These are phyloP conservation scores for Caenorhabditis sp. DNA, from an alignment of 2,888 invertebrate species.

Conservation along the genomic window DNA sequence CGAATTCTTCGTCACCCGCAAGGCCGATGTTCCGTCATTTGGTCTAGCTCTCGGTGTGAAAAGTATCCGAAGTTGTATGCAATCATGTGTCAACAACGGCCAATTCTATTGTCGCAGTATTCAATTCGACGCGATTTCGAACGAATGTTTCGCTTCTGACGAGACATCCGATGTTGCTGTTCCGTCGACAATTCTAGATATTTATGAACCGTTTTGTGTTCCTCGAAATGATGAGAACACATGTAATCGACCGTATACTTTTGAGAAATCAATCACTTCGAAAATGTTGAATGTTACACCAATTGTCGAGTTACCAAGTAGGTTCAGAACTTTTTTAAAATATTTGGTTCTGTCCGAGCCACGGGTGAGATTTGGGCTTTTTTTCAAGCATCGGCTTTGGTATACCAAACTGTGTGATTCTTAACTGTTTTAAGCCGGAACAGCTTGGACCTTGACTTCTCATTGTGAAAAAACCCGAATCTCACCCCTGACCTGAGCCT, in stretches of 20 bases:
- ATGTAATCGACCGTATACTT: slow-evolving; percentile 57
- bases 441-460: too few relatives aligned
- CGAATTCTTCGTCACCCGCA: slow-evolving; percentile 60
- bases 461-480: too few relatives aligned
- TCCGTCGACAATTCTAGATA: slow-evolving; percentile 55
- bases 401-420: too few relatives aligned
- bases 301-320: slow-evolving; percentile 25
- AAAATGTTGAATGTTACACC: slow-evolving; percentile 20
- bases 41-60: slow-evolving; percentile 47
- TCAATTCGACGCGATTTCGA: slow-evolving; percentile 51
- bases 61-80: slow-evolving; percentile 60
- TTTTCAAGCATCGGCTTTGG: too few relatives aligned
- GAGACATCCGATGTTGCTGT: slow-evolving; percentile 57
- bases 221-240: slow-evolving; percentile 45
- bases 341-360: too few relatives aligned
- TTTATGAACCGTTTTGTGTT: slow-evolving; percentile 68
- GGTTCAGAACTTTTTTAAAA: too few relatives aligned
- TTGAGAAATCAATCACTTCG: slow-evolving; percentile 51
- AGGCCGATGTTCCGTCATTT: slow-evolving; percentile 55
- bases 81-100: slow-evolving; percentile 59
- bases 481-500: too few relatives aligned
- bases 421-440: too few relatives aligned
- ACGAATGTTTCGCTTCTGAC: slow-evolving; percentile 64
- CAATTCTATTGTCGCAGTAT: slow-evolving; percentile 60
- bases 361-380: too few relatives aligned